A percentile compares a stretch with the other conserved stretches of the same genome.
Conservation (phyloP, 2,113 vertebrate species). For the Rousettus leschenaultii region DNA sequence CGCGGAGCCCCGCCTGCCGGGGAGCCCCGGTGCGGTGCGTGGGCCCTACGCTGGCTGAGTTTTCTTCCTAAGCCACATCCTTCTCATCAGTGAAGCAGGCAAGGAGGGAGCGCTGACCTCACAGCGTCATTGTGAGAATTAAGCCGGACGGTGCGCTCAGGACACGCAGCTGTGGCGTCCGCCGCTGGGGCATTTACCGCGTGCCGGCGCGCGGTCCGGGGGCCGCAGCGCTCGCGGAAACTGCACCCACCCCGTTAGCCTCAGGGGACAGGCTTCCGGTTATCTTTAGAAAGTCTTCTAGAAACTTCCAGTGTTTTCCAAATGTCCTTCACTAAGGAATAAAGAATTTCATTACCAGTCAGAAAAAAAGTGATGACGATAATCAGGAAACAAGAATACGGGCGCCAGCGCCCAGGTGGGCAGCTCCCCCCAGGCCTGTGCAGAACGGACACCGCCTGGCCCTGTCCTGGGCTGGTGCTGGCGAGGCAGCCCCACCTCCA, state of each 20-base stretch:
- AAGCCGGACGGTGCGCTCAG: rapidly evolving
- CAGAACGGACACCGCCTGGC: rapidly evolving
- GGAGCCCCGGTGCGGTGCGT: not conserved
- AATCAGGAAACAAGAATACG: rapidly evolving
- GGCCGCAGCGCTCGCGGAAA: rapidly evolving
- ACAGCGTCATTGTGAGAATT: not conserved
- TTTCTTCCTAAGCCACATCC: not conserved
- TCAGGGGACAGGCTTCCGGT: not conserved
- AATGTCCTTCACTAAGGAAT: not conserved
- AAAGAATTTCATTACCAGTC: not conserved
- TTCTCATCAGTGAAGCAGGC: not conserved
- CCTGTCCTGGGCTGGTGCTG: too few species aligned
- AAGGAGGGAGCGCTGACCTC: not conserved
- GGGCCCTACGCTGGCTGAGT: not conserved
- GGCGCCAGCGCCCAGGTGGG: too few species aligned
- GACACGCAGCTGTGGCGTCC: rapidly evolving
- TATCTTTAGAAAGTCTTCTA: not conserved
- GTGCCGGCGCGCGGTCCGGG: rapidly evolving
- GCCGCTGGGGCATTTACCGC: rapidly evolving
- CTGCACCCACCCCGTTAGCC: rapidly evolving
- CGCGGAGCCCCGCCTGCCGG: not conserved
- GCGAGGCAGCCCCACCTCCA: not conserved
- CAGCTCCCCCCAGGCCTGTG: not conserved
- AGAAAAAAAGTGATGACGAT: not conserved
- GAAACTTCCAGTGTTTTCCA: not conserved